Evolutionary conservation across 2,113 vertebrate genomes (phyloP).

Genomic region (Oryzias javanicus): DNA sequence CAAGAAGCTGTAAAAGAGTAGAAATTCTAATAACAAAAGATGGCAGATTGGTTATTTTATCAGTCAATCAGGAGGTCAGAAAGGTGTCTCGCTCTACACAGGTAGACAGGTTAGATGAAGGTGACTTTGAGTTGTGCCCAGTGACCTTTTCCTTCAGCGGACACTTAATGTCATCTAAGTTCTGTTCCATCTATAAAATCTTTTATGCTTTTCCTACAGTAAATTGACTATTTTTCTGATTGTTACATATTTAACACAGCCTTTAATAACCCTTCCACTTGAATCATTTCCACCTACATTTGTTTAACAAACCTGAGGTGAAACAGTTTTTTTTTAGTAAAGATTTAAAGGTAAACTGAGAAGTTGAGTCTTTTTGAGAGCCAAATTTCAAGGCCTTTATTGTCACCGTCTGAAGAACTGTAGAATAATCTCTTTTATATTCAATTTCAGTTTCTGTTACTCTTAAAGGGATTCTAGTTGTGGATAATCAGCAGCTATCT

Average conservation of each 20-base stretch:
- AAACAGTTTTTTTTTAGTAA: not conserved
- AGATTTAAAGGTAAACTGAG: not conserved
- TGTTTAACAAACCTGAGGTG: not conserved
- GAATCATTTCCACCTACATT: not conserved
- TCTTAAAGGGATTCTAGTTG: not conserved
- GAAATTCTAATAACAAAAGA: no score
- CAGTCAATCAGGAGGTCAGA: no score
- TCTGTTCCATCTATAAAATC: not conserved
- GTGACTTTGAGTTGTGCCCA: slow-evolving; percentile 69
- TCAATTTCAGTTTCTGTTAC: not conserved
- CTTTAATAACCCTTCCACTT: not conserved
- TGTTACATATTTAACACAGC: not conserved
- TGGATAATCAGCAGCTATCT: not conserved
- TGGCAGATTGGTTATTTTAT: no score
- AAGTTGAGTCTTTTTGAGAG: not conserved
- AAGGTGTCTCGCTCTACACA: not conserved
- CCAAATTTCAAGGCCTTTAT: not conserved
- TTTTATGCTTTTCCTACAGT: not conserved
- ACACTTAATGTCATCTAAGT: slow-evolving; percentile 2
- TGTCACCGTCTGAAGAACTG: not conserved
- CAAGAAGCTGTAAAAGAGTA: no score
- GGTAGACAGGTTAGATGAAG: slow-evolving; percentile 52
- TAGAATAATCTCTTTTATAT: slow-evolving; percentile 15
- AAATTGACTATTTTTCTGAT: not conserved
- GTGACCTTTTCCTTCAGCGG: slow-evolving; percentile 50